phyloP scores from a whole-genome alignment of 2,113 vertebrate species.

The Tragelaphus strepsiceros region DNA sequence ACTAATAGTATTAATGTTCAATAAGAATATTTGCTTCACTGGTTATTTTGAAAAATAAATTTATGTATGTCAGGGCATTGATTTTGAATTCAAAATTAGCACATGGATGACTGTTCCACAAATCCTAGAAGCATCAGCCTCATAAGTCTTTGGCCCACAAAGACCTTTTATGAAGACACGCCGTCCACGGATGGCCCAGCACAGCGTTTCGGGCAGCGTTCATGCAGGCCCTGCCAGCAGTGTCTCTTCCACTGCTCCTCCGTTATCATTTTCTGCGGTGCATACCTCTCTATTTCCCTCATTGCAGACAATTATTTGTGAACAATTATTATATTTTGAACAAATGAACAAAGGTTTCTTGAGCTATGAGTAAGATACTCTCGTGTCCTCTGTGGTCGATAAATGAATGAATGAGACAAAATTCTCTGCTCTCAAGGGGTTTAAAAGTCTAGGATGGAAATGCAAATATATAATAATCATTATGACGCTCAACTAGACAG shows the following conservation, averaged over 20 bases:
- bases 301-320: background rate
- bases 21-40: background rate
- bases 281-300: background rate
- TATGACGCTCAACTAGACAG: background rate
- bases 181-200: fast-evolving
- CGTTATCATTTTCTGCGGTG: fast-evolving
- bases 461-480: background rate
- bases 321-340: background rate
- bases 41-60: background rate
- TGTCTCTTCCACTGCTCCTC: fast-evolving
- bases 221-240: fast-evolving
- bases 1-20: background rate
- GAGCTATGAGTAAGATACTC: background rate
- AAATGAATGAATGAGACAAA: background rate
- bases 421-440: background rate
- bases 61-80: background rate
- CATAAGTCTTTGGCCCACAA: background rate
- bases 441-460: background rate
- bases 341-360: background rate
- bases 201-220: fast-evolving
- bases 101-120: background rate
- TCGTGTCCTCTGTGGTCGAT: background rate
- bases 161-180: fast-evolving
- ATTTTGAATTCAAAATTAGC: background rate
- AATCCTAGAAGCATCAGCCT: background rate